Percentiles rank a stretch among this genome's conserved stretches.
Evolutionary conservation across 2,888 invertebrate genomes (phyloP).

Genomic region (Thereva nobilitata): DNA sequence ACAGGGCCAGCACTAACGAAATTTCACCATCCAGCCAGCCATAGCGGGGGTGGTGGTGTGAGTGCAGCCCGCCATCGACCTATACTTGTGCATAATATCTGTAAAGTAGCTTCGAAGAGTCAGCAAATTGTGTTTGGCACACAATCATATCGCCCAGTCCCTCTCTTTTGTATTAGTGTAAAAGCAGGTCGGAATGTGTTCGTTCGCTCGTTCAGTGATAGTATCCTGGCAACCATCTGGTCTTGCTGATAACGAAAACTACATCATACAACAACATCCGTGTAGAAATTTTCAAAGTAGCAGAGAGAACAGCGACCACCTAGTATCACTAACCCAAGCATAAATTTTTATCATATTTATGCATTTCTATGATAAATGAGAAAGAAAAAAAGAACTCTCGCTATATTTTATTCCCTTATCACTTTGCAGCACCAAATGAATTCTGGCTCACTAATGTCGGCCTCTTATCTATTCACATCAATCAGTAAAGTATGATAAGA

Average conservation of each 20-base stretch:
- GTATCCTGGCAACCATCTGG: slow-evolving; percentile 43
- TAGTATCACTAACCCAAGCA: slow-evolving; percentile 41
- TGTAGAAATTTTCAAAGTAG: slow-evolving; percentile 39
- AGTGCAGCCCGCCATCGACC: slow-evolving; percentile 23
- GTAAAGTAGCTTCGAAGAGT: slow-evolving; percentile 34
- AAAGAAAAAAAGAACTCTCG: slow-evolving; percentile 53
- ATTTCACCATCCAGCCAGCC: too few species aligned
- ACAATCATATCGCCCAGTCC: slow-evolving; percentile 26
- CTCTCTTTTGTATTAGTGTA: slow-evolving; percentile 28
- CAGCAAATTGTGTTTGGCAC: slow-evolving; percentile 35
- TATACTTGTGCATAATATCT: slow-evolving; percentile 35
- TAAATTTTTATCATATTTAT: slow-evolving; percentile 54
- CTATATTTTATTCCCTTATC: slow-evolving; percentile 60
- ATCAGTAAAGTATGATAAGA: slow-evolving; percentile 59
- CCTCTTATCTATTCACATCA: slow-evolving; percentile 59
- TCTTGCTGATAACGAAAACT: slow-evolving; percentile 42
- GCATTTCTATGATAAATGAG: slow-evolving; percentile 57
- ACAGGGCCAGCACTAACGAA: slow-evolving; percentile 20
- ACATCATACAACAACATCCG: slow-evolving; percentile 40
- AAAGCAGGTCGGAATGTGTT: slow-evolving; percentile 33
- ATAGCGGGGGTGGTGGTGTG: slow-evolving; percentile 17
- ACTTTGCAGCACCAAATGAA: slow-evolving; percentile 46
- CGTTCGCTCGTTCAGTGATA: slow-evolving; percentile 37
- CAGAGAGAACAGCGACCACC: slow-evolving; percentile 16
- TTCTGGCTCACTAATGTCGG: slow-evolving; percentile 44